phyloP scores from a whole-genome alignment of 2,888 invertebrate species.

The Tholera decimalis region DNA sequence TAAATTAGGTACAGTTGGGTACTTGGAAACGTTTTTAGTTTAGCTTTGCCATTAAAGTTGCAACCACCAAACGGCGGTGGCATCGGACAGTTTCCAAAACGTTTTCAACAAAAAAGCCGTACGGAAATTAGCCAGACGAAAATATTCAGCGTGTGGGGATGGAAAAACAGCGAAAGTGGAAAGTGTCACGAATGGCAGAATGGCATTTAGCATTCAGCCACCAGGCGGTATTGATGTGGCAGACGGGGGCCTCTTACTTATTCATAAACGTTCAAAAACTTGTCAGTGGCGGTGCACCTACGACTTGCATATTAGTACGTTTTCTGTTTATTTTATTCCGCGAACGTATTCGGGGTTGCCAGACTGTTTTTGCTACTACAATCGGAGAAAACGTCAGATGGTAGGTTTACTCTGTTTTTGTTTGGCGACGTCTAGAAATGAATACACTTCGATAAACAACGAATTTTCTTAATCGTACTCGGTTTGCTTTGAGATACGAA shows the following conservation, averaged over 20 bases:
- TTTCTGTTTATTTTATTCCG: constrained; percentile 78
- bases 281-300: constrained; percentile 74
- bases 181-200: constrained; percentile 86
- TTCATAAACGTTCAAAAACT: constrained; percentile 90
- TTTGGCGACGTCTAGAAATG: constrained; percentile 54
- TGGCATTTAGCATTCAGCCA: constrained; percentile 87
- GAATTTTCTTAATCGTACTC: constrained; percentile 52
- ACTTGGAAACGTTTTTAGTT: constrained; percentile 28
- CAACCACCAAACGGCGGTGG: constrained; percentile 24
- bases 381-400: constrained; percentile 62
- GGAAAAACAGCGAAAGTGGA: constrained; percentile 86
- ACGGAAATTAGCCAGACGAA: constrained; percentile 82
- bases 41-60: constrained; percentile 25
- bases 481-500: constrained; percentile 37
- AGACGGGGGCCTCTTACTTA: constrained; percentile 87
- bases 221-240: constrained; percentile 86
- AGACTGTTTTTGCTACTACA: constrained; percentile 70
- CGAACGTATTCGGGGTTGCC: constrained; percentile 70
- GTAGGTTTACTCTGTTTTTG: constrained; percentile 57
- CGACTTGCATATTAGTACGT: constrained; percentile 74
- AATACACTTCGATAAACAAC: constrained; percentile 59
- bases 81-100: constrained; percentile 42
- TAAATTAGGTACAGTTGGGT: constrained; percentile 12
- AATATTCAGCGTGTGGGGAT: constrained; percentile 76
- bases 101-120: constrained; percentile 46